Evolutionary conservation across 2,113 vertebrate species (phyloP).

Genomic region (Genyomyrus donnyi): DNA sequence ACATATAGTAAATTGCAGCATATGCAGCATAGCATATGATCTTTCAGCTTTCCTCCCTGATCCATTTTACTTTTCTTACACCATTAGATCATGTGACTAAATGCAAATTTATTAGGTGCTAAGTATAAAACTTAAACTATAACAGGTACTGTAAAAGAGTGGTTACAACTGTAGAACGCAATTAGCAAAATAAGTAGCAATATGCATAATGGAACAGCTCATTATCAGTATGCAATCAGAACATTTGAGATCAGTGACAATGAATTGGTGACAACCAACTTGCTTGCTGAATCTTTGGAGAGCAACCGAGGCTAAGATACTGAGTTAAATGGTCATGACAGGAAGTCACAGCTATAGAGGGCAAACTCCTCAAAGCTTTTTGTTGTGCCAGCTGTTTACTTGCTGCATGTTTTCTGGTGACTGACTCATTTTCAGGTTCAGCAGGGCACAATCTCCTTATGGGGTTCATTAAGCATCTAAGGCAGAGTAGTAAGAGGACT

Average conservation of each 20-base stretch:
- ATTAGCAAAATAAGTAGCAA: not conserved
- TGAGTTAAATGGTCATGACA: not conserved
- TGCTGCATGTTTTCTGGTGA: not conserved
- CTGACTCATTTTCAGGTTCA: not conserved
- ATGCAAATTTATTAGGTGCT: not conserved
- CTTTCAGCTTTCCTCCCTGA: not conserved
- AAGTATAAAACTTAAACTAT: not conserved
- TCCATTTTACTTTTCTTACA: not conserved
- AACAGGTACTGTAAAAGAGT: not conserved
- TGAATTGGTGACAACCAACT: not conserved
- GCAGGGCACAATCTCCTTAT: not conserved
- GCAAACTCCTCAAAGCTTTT: not conserved
- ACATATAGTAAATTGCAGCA: not conserved
- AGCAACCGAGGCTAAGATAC: not conserved
- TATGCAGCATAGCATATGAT: not conserved
- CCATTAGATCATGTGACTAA: not conserved
- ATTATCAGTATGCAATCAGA: not conserved
- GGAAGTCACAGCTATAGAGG: not conserved
- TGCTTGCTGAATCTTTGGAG: not conserved
- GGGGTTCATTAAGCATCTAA: conserved; percentile 8
- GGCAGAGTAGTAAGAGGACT: conserved; percentile 22
- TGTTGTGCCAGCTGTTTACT: not conserved
- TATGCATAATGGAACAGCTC: not conserved
- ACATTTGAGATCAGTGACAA: not conserved
- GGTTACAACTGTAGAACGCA: not conserved